phyloP scores from a whole-genome alignment of 1,140 invertebrate species.

The Ericerus pela region DNA sequence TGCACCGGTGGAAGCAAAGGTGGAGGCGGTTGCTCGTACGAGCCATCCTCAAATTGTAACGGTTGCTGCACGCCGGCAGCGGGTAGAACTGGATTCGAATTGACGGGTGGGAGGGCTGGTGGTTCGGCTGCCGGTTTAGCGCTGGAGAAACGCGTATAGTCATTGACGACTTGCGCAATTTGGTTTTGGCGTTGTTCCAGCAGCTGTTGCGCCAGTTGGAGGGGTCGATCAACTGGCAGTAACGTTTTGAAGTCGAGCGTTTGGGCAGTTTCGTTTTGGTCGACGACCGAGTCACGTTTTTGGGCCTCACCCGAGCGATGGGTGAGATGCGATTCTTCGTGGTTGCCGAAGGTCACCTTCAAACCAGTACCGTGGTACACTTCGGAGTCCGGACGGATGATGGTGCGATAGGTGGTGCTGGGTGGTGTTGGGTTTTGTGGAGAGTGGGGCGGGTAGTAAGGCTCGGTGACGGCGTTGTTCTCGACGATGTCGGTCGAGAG shows the following conservation, averaged over 20 bases:
- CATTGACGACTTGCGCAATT: no score
- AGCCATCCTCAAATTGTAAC: background rate
- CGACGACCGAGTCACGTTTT: slow-evolving; percentile 20
- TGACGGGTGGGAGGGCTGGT: background rate
- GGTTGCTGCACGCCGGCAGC: no score
- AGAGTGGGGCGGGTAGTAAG: background rate
- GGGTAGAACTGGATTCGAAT: background rate
- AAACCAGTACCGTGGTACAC: slow-evolving; percentile 40
- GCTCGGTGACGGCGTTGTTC: slow-evolving; percentile 26
- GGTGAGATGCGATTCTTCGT: slow-evolving; percentile 12
- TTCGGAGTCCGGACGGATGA: slow-evolving; percentile 70
- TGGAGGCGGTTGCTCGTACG: background rate
- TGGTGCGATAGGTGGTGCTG: slow-evolving; percentile 60
- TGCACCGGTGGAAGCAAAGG: background rate
- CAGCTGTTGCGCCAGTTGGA: background rate
- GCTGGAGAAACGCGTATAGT: background rate
- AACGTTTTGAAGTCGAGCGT: background rate
- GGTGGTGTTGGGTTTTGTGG: slow-evolving; percentile 32
- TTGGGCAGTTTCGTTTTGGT: slow-evolving; percentile 7
- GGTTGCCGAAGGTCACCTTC: slow-evolving; percentile 23
- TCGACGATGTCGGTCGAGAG: slow-evolving; percentile 33
- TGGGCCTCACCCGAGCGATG: slow-evolving; percentile 16
- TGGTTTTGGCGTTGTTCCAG: background rate
- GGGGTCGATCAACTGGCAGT: no score
- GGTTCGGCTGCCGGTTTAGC: background rate